Conservation (phyloP, 2,113 vertebrate species). For the Gnathonemus longibarbis region DNA sequence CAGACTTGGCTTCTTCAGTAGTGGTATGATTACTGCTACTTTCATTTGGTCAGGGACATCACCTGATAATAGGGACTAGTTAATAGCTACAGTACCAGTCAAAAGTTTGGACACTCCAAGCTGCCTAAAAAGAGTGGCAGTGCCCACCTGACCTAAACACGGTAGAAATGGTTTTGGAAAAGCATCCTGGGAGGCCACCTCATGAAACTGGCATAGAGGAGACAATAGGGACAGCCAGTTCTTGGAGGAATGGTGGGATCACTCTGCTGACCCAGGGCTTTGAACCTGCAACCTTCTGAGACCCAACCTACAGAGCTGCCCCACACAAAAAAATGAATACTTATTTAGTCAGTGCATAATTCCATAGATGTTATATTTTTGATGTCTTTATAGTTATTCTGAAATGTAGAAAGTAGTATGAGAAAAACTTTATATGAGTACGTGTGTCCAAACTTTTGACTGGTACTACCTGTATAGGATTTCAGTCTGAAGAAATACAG, state of each 20-base stretch:
- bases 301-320: not conserved
- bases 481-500: too few species aligned
- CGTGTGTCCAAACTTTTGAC: too few species aligned
- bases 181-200: not conserved
- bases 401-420: too few species aligned
- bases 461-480: too few species aligned
- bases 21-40: too few species aligned
- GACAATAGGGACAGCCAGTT: not conserved
- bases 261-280: not conserved
- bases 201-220: not conserved
- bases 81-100: not conserved
- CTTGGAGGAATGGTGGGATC: not conserved
- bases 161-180: not conserved
- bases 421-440: too few species aligned
- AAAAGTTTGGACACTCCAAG: not conserved
- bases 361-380: too few species aligned
- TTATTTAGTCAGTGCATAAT: too few species aligned
- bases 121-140: not conserved
- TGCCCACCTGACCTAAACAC: not conserved
- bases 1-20: too few species aligned
- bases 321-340: not conserved
- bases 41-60: too few species aligned
- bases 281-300: not conserved
- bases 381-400: too few species aligned
- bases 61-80: too few species aligned